These are phyloP conservation scores for Leptonema lineaticorne DNA, from an alignment of 1,140 invertebrate species.

Conservation along the genomic window DNA sequence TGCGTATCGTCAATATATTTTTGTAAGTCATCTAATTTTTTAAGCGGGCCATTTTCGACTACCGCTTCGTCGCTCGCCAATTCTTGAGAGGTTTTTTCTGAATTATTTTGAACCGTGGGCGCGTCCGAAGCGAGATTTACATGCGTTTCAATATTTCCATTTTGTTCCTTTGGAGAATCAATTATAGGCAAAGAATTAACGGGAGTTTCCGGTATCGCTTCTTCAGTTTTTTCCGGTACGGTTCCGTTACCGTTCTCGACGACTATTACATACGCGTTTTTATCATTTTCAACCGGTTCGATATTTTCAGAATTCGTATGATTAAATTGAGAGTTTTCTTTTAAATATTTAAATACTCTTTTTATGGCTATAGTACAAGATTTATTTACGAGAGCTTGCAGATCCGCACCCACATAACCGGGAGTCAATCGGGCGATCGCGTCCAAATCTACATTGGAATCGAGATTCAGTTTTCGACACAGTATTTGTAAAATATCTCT, in stretches of 20 bases:
- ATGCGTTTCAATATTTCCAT: constrained; percentile 17
- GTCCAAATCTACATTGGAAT: constrained; percentile 68
- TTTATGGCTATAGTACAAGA: constrained; percentile 86
- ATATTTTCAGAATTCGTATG: constrained; percentile 31
- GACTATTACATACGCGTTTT: background rate
- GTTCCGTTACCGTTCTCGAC: constrained; percentile 17
- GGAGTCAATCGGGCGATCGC: constrained; percentile 82
- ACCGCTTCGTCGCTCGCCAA: background rate
- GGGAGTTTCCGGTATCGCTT: background rate
- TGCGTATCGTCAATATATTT: constrained; percentile 46
- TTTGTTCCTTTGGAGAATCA: constrained; percentile 7
- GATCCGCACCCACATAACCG: constrained; percentile 96
- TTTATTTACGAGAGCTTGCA: constrained; percentile 82
- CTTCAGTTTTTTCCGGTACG: background rate
- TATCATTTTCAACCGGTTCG: constrained; percentile 40
- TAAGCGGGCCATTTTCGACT: constrained; percentile 29
- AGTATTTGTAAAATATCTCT: constrained; percentile 72
- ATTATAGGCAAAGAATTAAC: constrained; percentile 1
- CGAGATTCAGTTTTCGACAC: constrained; percentile 69
- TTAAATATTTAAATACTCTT: constrained; percentile 50
- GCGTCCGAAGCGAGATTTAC: background rate
- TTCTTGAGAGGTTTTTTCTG: constrained; percentile 33
- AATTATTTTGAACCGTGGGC: constrained; percentile 11
- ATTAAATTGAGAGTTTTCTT: constrained; percentile 38
- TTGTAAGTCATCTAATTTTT: constrained; percentile 36